A percentile compares a stretch with the other conserved stretches of the same genome.
Evolutionary conservation across 92 coral and sea anemone species (phyloP).

Genomic region (Ricordea florida): DNA sequence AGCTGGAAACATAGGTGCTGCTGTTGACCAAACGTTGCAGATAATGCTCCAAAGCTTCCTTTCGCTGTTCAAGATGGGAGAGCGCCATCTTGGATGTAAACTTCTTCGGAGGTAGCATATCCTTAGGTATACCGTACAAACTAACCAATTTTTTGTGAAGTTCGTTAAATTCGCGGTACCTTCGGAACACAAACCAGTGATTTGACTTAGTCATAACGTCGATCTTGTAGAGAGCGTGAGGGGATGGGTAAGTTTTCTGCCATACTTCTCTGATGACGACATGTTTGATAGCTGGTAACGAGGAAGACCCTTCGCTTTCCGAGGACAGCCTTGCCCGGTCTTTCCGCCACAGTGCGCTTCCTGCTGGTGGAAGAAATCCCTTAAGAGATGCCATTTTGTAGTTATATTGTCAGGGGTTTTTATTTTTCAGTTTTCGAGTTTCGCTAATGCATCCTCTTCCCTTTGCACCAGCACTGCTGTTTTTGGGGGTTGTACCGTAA

Average conservation of each 20-base stretch:
- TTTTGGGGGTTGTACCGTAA: no score
- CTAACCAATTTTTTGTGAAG: slow-evolving; percentile 80
- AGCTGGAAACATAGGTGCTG: slow-evolving; percentile 83
- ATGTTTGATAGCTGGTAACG: slow-evolving; percentile 80
- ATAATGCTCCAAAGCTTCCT: slow-evolving; percentile 92
- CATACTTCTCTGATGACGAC: slow-evolving; percentile 97
- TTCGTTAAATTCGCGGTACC: slow-evolving; percentile 86
- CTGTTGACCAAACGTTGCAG: slow-evolving; percentile 95
- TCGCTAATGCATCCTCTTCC: no score
- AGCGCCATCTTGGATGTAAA: slow-evolving; percentile 81
- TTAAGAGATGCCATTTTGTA: slow-evolving; percentile 81
- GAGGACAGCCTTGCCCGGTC: slow-evolving; percentile 75
- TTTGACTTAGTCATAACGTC: slow-evolving; percentile 98
- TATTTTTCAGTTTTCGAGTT: background rate
- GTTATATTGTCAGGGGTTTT: no score
- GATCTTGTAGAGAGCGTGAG: slow-evolving; percentile 95
- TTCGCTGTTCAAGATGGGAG: slow-evolving; percentile 75
- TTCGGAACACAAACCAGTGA: slow-evolving; percentile 94
- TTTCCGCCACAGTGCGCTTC: slow-evolving; percentile 94
- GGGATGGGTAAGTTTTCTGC: slow-evolving; percentile 84
- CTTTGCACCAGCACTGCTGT: no score
- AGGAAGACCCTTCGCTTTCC: slow-evolving; percentile 58
- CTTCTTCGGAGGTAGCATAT: slow-evolving; percentile 95
- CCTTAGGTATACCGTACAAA: slow-evolving; percentile 88
- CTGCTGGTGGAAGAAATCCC: slow-evolving; percentile 87